These are phyloP conservation scores for Lordiphosa stackelbergi DNA, from an alignment of 1,140 invertebrate species.

Conservation along the genomic window DNA sequence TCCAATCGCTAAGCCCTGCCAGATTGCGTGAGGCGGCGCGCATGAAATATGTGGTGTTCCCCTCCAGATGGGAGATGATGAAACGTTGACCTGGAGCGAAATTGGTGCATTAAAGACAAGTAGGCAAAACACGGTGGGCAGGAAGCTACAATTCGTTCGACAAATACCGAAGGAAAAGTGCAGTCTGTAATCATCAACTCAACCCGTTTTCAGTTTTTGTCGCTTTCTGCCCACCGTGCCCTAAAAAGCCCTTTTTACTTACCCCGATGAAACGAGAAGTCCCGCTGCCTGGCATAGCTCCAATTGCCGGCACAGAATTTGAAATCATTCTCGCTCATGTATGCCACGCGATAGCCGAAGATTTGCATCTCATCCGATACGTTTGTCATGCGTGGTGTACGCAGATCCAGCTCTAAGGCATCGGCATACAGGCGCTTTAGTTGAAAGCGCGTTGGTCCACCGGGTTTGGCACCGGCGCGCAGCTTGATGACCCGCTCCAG, in stretches of 20 bases:
- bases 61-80: slow-evolving; percentile 58
- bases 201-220: too few species aligned
- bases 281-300: slow-evolving; percentile 65
- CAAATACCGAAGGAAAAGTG: too few species aligned
- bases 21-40: slow-evolving; percentile 75
- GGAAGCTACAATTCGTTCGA: too few species aligned
- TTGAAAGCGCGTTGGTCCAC: slow-evolving; percentile 72
- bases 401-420: slow-evolving; percentile 76
- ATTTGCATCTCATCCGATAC: slow-evolving; percentile 70
- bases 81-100: slow-evolving; percentile 64
- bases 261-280: slow-evolving; percentile 69
- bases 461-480: slow-evolving; percentile 78
- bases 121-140: not conserved
- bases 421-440: slow-evolving; percentile 68
- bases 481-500: slow-evolving; percentile 78
- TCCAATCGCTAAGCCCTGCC: slow-evolving; percentile 77
- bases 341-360: slow-evolving; percentile 70
- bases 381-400: slow-evolving; percentile 53
- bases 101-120: not conserved
- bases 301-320: slow-evolving; percentile 69
- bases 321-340: slow-evolving; percentile 67
- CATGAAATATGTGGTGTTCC: slow-evolving; percentile 76
- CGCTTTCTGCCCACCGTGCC: too few species aligned
- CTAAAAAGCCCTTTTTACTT: slow-evolving; percentile 4
- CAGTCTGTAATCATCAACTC: too few species aligned